A percentile compares a stretch with the other conserved stretches of the same genome.
Conservation (phyloP, 1,140 invertebrate genomes). For the Saccostrea cuccullata region DNA sequence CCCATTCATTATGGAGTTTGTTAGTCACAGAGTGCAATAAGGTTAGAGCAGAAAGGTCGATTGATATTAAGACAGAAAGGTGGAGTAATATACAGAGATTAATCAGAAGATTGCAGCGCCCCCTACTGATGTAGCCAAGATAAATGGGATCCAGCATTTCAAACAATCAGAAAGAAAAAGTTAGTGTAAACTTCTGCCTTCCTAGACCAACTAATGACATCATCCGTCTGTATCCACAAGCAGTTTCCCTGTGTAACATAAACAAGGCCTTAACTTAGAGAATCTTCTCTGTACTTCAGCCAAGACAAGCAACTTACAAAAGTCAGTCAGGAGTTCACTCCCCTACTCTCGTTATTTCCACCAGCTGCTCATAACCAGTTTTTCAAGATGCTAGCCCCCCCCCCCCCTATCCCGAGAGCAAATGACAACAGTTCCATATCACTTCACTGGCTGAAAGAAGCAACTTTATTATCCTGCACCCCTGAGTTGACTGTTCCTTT, state of each 20-base stretch:
- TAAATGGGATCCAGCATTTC: background rate
- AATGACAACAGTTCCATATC: too few species aligned
- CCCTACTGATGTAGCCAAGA: constrained; percentile 11
- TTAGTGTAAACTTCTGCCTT: background rate
- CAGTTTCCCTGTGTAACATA: background rate
- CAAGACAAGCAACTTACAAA: background rate
- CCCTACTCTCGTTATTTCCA: background rate
- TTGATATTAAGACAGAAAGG: background rate
- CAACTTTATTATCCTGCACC: too few species aligned
- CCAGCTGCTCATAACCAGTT: background rate
- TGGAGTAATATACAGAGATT: background rate
- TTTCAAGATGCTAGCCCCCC: background rate
- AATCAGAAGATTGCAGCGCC: background rate
- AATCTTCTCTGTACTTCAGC: background rate
- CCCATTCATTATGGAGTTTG: background rate
- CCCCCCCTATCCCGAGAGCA: too few species aligned
- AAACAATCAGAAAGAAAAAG: background rate
- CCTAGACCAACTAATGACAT: constrained; percentile 2
- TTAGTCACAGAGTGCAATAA: background rate
- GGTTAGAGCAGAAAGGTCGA: constrained; percentile 1
- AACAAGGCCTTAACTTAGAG: constrained; percentile 3
- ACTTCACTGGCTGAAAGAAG: too few species aligned
- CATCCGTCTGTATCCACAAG: constrained; percentile 9
- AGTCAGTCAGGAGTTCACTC: background rate
- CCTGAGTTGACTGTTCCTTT: too few species aligned